Evolutionary conservation across 2,113 vertebrate genomes (phyloP), one percentile per base, ranked within the genome.

Genomic region (Australoheros scitulus): DNA sequence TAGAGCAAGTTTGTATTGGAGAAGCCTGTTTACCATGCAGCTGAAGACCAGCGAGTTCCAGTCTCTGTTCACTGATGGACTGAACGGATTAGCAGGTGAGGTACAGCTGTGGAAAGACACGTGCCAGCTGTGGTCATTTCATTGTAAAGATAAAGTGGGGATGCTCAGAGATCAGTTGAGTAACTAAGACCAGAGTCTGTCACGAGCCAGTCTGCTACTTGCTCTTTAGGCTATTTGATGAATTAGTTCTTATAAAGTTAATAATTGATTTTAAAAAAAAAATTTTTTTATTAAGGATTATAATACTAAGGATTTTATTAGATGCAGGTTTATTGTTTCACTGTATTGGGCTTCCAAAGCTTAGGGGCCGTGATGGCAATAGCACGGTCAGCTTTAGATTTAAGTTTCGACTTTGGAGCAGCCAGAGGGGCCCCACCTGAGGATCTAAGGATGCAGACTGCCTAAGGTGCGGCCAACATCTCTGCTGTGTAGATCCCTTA

Each of bases 21-120:
- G 95, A 89, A 89, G 79, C 88, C 76, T 96, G 0, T 92, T 88
- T 84, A 94, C 96, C 1, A 99, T 99, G 98, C 96, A 95, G 92
- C 84, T 99, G 75, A 96, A 97, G 87, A 96, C 96, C 11, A 95
- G 96, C 0, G 96, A 98, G 82, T 98, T 99, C 83, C 94, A 97
- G 93, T 96, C 95, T 10, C 95, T 99, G 61, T 97, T 99, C 95
- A 97, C 95, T 0, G 96, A 97, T 20, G 98, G 98, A 11, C 91
- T 99, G 47, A 97, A 96, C 55, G 94, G 88, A 20, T 88, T 99
- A 38, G 96, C 97, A 92, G 97, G 98, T 98, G 94, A 94, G 87
- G 17, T 6, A 26, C 32, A 34, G 29, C 24, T 26, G 55, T 13
- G 4, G 75, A 29, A 50, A 10, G 5, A 81, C 57, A 26, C 22